These are phyloP conservation scores for Bucco capensis DNA, from an alignment of 2,113 vertebrate genomes.

Conservation along the genomic window DNA sequence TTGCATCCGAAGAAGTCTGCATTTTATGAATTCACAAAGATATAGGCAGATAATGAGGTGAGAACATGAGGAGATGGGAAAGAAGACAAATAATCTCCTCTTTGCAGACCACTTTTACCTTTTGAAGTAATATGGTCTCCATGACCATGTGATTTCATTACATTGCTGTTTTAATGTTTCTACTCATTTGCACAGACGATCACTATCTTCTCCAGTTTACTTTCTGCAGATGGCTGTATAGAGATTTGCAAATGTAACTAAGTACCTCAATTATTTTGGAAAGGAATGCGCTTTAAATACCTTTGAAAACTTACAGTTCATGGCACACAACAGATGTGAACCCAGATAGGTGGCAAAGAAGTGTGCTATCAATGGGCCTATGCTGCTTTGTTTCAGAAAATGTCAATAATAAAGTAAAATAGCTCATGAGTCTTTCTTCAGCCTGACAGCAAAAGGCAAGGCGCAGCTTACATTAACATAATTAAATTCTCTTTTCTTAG, in stretches of 20 bases:
- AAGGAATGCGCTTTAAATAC: background rate
- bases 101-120: background rate
- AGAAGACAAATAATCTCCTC: background rate
- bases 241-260: background rate
- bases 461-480: background rate
- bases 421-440: background rate
- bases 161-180: background rate
- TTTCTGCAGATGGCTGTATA: background rate
- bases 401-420: background rate
- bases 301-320: background rate
- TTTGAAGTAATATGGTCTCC: background rate
- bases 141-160: background rate
- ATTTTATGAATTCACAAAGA: background rate
- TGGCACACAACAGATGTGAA: background rate
- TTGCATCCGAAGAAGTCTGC: background rate
- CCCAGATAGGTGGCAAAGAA: accelerated
- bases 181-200: background rate
- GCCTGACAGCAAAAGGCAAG: background rate
- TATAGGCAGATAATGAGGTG: background rate
- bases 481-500: background rate
- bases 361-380: background rate
- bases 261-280: background rate
- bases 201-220: background rate
- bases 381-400: background rate
- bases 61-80: background rate